A percentile compares a stretch with the other conserved stretches of the same genome.
Conservation (phyloP, 2,888 invertebrate species). For the Arenicola marina region DNA sequence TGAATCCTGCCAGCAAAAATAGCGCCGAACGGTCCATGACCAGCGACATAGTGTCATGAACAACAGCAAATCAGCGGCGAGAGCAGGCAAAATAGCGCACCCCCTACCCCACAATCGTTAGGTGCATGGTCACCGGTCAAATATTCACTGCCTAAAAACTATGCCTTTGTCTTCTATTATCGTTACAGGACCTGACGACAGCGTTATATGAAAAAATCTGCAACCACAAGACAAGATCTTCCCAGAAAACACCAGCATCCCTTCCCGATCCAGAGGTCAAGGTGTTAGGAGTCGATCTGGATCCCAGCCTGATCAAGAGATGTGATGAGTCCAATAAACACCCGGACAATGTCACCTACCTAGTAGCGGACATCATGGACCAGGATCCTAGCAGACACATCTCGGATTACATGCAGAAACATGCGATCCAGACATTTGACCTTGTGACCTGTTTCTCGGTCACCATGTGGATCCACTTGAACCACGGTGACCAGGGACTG, state of each 20-base stretch:
- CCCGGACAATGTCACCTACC: slow-evolving; percentile 13
- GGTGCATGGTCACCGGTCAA: too few relatives aligned
- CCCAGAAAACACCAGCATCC: slow-evolving; percentile 71
- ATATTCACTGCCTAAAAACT: too few relatives aligned
- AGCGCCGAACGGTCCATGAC: too few relatives aligned
- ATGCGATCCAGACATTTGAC: slow-evolving; percentile 15
- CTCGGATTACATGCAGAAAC: slow-evolving; percentile 7
- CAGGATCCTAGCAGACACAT: slow-evolving; percentile 66
- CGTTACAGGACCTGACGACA: too few relatives aligned
- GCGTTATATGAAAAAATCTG: too few relatives aligned
- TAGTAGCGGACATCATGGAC: slow-evolving; percentile 50
- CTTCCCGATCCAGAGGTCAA: slow-evolving; percentile 63
- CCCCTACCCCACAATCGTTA: too few relatives aligned
- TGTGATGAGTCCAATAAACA: slow-evolving; percentile 62
- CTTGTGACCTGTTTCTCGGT: slow-evolving; percentile 77
- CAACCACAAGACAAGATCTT: too few relatives aligned
- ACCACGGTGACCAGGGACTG: slow-evolving; percentile 78
- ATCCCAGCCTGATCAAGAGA: slow-evolving; percentile 71
- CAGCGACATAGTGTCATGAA: too few relatives aligned
- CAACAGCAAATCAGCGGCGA: too few relatives aligned
- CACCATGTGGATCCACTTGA: slow-evolving; percentile 90
- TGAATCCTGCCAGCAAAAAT: too few relatives aligned
- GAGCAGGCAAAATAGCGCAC: too few relatives aligned
- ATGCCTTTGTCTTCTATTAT: too few relatives aligned
- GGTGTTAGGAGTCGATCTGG: slow-evolving; percentile 77